These are phyloP conservation scores for Artibeus jamaicensis DNA, from an alignment of 2,797 vertebrate species.

Conservation along the genomic window DNA sequence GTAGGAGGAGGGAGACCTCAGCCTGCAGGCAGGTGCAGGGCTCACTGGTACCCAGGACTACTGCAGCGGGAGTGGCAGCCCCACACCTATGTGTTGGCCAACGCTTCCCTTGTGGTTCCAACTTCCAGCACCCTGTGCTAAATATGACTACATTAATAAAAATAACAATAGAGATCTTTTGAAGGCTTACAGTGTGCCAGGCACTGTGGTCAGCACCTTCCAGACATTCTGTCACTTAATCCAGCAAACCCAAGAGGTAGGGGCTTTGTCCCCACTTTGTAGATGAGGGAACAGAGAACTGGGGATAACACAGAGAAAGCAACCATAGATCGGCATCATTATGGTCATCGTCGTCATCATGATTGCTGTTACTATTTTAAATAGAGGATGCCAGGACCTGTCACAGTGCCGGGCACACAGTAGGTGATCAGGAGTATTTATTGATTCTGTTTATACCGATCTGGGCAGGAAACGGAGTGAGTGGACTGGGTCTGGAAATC, in stretches of 20 bases:
- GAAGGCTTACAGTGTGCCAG: not conserved
- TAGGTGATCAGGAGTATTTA: not conserved
- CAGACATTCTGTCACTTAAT: not conserved
- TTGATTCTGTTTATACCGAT: not conserved
- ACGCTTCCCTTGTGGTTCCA: not conserved
- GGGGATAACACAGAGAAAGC: not conserved
- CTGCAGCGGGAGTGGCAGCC: not conserved
- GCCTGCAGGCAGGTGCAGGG: not conserved
- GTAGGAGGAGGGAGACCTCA: not conserved
- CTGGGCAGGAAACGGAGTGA: not conserved
- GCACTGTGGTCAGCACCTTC: not conserved
- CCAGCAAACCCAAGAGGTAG: not conserved
- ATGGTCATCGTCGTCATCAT: too few species aligned
- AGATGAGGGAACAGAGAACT: not conserved
- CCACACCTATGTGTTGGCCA: not conserved
- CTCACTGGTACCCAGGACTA: not conserved
- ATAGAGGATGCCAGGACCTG: not conserved
- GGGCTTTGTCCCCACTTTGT: not conserved
- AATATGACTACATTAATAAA: not conserved
- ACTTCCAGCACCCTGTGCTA: not conserved
- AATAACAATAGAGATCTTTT: not conserved
- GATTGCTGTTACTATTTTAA: not conserved
- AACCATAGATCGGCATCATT: too few species aligned
- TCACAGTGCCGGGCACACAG: too few species aligned
- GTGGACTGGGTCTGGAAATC: not conserved